Evolutionary conservation across 2,888 invertebrate genomes (phyloP), one percentile per base, ranked within the genome.

Genomic region (Itoplectis maculator): DNA sequence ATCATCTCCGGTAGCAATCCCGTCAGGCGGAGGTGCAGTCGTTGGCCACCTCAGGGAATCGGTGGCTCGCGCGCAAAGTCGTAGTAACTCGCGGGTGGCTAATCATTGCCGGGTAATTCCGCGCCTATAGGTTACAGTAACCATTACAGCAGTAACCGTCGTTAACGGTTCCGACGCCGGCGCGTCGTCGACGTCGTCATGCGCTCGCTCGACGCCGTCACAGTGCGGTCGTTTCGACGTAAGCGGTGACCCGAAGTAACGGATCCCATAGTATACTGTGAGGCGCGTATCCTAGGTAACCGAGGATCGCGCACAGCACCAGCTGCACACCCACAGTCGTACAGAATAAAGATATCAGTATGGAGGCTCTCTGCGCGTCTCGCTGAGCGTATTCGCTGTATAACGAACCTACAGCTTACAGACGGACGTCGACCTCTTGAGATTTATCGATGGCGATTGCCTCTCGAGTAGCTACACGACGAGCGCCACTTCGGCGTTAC

Each of bases 241-340:
- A 72, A 59, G 56, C 70, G 15, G 6, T 72, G 70, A 72, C 70
- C 70, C 70, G 70, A 45, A 72, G 70, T 47, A 70, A 70, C 70
- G 29, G 45, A 3, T 45, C 11, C 15, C 35, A 45, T 45, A 15
- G 59, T 35, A 59, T 23, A 7, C 18, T 9, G n/a, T n/a, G 5
- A 29, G 29, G 3, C 29, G 42, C 51, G 45, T 45, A 59, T 7
- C 42, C 59, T 45, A 45, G 70, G 70, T 59, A 45, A 11, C 70
- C 18, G 13, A 47, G n/a, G 23, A 23, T 20, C 11, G 2, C 4
- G 13, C 20, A 2, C 42, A n/a, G 13, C 35, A 13, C 13, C n/a
- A 37, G 15, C 29, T 3, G 29, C 29, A 29, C 29, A 29, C 29
- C 29, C 2, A 15, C 35, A 5, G 29, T 23, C 23, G 9, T 23